These are phyloP conservation scores for Timema podura DNA, from an alignment of 2,888 invertebrate species.

Conservation along the genomic window DNA sequence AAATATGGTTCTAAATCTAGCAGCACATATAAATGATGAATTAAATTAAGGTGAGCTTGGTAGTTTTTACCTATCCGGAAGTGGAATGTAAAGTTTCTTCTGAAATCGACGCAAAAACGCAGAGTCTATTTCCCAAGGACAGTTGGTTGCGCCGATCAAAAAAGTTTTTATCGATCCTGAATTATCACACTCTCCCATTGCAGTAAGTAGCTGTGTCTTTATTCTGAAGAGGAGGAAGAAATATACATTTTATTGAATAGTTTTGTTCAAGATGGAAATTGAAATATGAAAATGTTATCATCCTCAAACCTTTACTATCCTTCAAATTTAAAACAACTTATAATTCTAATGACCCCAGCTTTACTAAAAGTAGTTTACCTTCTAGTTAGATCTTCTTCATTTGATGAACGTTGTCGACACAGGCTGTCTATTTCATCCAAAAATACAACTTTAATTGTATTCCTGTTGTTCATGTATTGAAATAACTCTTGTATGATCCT, in stretches of 20 bases:
- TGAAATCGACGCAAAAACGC: slow-evolving; percentile 56
- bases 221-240: slow-evolving; percentile 40
- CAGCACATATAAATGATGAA: no score
- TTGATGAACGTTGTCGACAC: slow-evolving; percentile 47
- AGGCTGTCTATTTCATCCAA: slow-evolving; percentile 59
- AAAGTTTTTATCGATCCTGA: slow-evolving; percentile 38
- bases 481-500: slow-evolving; percentile 45
- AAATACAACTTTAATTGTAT: slow-evolving; percentile 49
- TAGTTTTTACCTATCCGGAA: slow-evolving; percentile 47
- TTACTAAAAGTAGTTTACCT: slow-evolving; percentile 34
- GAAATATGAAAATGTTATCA: no score
- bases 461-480: slow-evolving; percentile 40
- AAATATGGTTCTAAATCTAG: no score
- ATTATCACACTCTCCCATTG: slow-evolving; percentile 45
- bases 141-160: slow-evolving; percentile 56
- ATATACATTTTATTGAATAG: no score
- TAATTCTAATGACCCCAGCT: no score
- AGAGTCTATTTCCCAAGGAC: slow-evolving; percentile 58
- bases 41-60: slow-evolving; percentile 12
- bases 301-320: no score
- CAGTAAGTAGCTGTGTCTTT: slow-evolving; percentile 55
- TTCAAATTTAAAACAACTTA: no score
- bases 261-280: no score
- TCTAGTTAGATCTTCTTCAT: slow-evolving; percentile 51
- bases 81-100: slow-evolving; percentile 51